phyloP scores from a whole-genome alignment of 2,113 vertebrate species.

The Promerops cafer region DNA sequence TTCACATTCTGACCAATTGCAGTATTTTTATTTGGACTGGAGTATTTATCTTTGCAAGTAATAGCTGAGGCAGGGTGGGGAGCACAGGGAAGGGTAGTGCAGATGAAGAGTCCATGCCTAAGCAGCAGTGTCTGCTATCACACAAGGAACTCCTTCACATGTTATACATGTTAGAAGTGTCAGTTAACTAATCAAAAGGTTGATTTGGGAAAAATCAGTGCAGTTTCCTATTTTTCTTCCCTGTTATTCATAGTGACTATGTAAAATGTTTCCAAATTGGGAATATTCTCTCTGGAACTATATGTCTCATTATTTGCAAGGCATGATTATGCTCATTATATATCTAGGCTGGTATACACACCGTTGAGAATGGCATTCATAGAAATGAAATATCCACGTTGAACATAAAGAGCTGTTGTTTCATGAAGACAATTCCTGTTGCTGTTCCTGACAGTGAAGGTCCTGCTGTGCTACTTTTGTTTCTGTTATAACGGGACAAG shows the following conservation, averaged over 20 bases:
- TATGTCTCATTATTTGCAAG: neutral
- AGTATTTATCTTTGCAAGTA: neutral
- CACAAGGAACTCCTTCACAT: neutral
- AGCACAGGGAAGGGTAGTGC: neutral
- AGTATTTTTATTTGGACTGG: neutral
- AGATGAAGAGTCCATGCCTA: neutral
- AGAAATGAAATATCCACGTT: neutral
- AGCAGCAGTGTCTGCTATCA: neutral
- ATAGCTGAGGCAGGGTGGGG: accelerated
- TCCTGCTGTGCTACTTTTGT: slow-evolving; percentile 30
- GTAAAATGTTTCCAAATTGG: neutral
- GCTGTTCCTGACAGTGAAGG: neutral
- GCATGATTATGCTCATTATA: slow-evolving; percentile 3
- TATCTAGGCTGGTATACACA: neutral
- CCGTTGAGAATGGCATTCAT: neutral
- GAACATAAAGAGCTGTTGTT: neutral
- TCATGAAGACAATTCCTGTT: neutral
- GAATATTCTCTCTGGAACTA: neutral
- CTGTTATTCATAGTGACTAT: neutral
- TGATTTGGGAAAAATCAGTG: neutral
- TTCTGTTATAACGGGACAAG: neutral
- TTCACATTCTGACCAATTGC: neutral
- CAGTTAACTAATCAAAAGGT: neutral
- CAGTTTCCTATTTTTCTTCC: neutral
- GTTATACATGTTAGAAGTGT: neutral